A percentile compares a stretch with the other conserved stretches of the same genome.
phyloP scores from a whole-genome alignment of 1,140 invertebrate species.

The Phymorhynchus buccinoides region DNA sequence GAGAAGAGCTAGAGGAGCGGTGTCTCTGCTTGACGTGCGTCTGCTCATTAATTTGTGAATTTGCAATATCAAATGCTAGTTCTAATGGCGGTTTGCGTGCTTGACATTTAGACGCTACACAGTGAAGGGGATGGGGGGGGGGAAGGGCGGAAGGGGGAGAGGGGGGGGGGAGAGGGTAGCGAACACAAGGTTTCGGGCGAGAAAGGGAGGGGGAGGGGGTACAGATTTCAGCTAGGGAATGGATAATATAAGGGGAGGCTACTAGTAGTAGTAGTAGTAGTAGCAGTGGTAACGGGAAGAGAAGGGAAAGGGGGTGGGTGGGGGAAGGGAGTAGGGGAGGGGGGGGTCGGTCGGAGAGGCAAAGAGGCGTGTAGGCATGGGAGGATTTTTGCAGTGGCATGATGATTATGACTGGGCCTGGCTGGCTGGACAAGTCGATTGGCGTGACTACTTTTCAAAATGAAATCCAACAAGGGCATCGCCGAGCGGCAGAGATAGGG shows the following conservation, averaged over 20 bases:
- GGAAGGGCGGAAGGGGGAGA: background rate
- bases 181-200: constrained; percentile 8
- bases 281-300: background rate
- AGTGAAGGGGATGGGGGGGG: background rate
- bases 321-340: background rate
- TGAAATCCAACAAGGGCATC: constrained; percentile 29
- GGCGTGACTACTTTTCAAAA: constrained; percentile 34
- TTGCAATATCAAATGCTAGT: constrained; percentile 35
- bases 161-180: background rate
- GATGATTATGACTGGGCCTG: background rate
- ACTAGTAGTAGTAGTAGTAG: too few relatives aligned
- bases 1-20: too few relatives aligned
- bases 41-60: constrained; percentile 32
- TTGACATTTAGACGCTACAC: constrained; percentile 17
- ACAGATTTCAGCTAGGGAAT: too few relatives aligned
- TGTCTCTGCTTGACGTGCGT: constrained; percentile 15
- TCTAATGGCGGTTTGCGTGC: constrained; percentile 28
- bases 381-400: too few relatives aligned
- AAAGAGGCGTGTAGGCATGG: background rate
- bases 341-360: background rate
- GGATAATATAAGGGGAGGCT: too few relatives aligned
- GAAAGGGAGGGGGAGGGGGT: too few relatives aligned
- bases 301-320: background rate
- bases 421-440: background rate
- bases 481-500: too few relatives aligned